Evolutionary conservation across 1,140 invertebrate genomes (phyloP).

Genomic region (Neodiprion fabricii): DNA sequence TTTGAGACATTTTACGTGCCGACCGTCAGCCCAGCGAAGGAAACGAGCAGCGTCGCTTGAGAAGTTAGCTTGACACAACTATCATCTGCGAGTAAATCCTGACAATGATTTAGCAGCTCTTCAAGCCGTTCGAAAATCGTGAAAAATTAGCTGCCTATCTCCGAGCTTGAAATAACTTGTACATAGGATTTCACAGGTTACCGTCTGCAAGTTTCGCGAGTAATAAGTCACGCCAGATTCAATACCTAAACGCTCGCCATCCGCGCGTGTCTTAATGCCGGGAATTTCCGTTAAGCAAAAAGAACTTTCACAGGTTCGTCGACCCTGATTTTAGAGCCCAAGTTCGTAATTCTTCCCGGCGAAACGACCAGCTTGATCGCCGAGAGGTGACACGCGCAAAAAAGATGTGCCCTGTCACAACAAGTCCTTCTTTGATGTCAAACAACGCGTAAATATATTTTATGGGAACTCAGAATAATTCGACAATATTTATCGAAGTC

Average conservation of each 20-base stretch:
- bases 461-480: neutral
- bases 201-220: neutral
- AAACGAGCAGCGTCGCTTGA: neutral
- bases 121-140: neutral
- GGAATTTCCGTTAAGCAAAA: neutral
- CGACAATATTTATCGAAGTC: neutral
- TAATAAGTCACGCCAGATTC: neutral
- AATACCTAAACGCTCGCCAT: no score
- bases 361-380: neutral
- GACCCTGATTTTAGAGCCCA: neutral
- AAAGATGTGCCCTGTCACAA: neutral
- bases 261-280: neutral
- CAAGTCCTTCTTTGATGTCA: neutral
- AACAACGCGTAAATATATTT: conserved; percentile 3
- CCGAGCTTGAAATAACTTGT: neutral
- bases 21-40: neutral
- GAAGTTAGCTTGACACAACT: neutral
- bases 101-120: neutral
- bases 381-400: neutral
- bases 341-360: neutral
- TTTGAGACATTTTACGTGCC: neutral
- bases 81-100: neutral
- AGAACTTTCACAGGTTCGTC: neutral
- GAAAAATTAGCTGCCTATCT: neutral
- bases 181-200: neutral